Evolutionary conservation across 2,888 invertebrate genomes (phyloP), one percentile per base, ranked within the genome.

Genomic region (Philonicus albiceps): DNA sequence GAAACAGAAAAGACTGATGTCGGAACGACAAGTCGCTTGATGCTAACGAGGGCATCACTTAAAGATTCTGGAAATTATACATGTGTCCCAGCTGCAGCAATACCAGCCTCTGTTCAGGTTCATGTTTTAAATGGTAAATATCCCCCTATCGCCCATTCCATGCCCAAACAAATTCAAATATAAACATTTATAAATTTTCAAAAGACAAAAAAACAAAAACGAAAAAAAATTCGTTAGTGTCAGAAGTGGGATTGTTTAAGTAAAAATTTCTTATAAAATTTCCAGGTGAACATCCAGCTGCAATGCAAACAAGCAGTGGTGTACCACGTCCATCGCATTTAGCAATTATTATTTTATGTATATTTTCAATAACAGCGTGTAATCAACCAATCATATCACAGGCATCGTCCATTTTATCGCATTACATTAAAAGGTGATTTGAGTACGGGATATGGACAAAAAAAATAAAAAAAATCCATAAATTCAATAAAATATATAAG

Each of bases 41-140:
- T 97, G 92, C 95, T 98, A 89, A 97, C 97, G 40, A 96, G 97
- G 90, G 97, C 97, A 53, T 95, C 96, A 75, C 94, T 97, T 89
- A 94, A 95, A 13, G 97, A 97, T 93, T 97, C 96, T 83, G 97
- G 97, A 90, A 97, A 97, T 93, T 98, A 97, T 92, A 97, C 97
- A 64, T 97, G 97, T 92, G 96, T 96, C 90, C 97, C 97, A 87
- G 95, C 95, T 91, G 96, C 96, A 90, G 96, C 96, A 81, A 95
- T 96, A 90, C 96, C 97, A 0, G 96, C 96, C 75, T 96, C 95
- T 75, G 96, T 97, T 81, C 95, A 96, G 88, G 97, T 97, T 86
- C 97, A 97, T 91, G 97, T 97, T 85, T 94, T 97, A 86, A 96
- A 96, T 91, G 97, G 97, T 97, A 91, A 94, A 93, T 90, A 34